Base-by-base conservation (phyloP, 2,113 vertebrate species). In the Colistium nudipinnis region DNA sequence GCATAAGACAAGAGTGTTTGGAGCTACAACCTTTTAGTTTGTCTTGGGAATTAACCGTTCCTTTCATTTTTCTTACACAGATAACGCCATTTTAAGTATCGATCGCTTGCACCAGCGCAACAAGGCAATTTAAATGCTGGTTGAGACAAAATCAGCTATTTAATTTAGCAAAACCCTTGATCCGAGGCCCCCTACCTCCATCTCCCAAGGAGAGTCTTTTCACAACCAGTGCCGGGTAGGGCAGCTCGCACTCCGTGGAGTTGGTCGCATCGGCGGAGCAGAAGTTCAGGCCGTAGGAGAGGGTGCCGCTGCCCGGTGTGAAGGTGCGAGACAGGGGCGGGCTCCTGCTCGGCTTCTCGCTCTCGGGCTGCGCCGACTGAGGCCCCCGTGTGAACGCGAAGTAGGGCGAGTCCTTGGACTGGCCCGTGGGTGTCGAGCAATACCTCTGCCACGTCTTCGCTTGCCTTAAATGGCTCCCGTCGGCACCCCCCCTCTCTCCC, bases 161-260 rank as follows among this genome's bases (percentile, higher is more conserved):
- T n/a, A n/a, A n/a, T n/a, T n/a, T n/a, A n/a, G n/a, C n/a, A n/a
- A n/a, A n/a, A n/a, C n/a, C n/a, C n/a, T n/a, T n/a, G 1, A 53
- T 36, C 8, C 0, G 1, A 24, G 54, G 6, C 16, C 28, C 0
- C 85, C 51, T 84, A 89, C 90, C 93, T 88, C 87, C 90, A 27
- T 94, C 94, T 67, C 80, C 91, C 41, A 87, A 61, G 10, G 93
- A 87, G 16, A 92, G 79, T 1, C 75, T 90, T 78, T 93, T 95
- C 13, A 91, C 87, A 43, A 93, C 82, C 25, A 93, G 88, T 38
- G 93, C 82, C 0, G 78, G 89, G 71, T 87, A 90, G 22, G 59
- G 19, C 14, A 74, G 81, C 45, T 93, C 92, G 17, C 31, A 51
- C 17, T 90, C 88, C 10, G 83, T 20, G 0, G 62, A 44, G 27